These are phyloP conservation scores for Naso thynnoides DNA, from an alignment of 2,797 vertebrate species.

Conservation along the genomic window DNA sequence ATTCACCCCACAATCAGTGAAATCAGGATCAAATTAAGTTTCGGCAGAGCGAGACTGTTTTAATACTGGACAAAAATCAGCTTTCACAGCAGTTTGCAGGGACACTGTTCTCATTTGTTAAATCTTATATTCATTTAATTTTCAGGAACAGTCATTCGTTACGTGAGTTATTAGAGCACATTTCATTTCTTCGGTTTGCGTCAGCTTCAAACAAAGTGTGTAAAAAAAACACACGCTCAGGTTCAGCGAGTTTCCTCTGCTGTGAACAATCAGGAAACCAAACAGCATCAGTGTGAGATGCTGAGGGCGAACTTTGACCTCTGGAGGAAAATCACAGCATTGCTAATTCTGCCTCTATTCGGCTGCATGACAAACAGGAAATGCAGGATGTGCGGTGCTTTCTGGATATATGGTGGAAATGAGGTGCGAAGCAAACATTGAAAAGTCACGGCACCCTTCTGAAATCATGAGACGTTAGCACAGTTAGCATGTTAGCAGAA, in stretches of 20 bases:
- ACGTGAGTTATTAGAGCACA: background rate
- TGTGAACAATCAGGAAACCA: slow-evolving; percentile 44
- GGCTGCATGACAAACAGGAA: background rate
- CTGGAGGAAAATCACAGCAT: background rate
- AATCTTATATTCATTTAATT: no score
- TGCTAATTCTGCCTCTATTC: background rate
- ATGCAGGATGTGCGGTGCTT: slow-evolving; percentile 3
- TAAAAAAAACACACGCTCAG: background rate
- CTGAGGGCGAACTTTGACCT: slow-evolving; percentile 30
- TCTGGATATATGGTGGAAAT: background rate
- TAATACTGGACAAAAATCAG: no score
- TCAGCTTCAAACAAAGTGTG: background rate
- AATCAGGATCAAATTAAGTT: no score
- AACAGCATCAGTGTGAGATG: slow-evolving; percentile 17
- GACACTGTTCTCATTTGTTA: no score
- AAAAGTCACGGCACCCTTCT: background rate
- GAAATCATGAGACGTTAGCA: background rate
- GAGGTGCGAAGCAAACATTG: background rate
- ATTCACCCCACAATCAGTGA: no score
- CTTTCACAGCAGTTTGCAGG: no score
- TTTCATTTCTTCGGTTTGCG: background rate
- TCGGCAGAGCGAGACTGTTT: no score
- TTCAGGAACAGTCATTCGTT: no score
- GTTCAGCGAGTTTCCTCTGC: slow-evolving; percentile 29
- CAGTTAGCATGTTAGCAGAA: background rate